Evolutionary conservation across 2,888 invertebrate genomes (phyloP).

Genomic region (Pecten maximus): DNA sequence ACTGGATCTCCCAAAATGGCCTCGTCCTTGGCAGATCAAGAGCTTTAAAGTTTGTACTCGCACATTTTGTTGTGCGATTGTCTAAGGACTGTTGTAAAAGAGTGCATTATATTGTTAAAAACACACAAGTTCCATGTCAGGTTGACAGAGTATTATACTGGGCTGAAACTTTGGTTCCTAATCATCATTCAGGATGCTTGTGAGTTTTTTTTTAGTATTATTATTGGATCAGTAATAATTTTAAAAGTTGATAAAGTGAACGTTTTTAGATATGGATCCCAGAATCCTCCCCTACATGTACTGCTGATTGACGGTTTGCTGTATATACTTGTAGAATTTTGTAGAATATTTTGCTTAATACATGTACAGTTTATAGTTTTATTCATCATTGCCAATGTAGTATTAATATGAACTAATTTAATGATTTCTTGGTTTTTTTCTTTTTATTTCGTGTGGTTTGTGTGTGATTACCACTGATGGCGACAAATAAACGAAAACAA

Average conservation of each 20-base stretch:
- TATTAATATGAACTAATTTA: background rate
- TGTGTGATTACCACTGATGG: conserved; percentile 39
- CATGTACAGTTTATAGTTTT: background rate
- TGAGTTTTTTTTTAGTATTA: no score
- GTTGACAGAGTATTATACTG: no score
- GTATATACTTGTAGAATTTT: background rate
- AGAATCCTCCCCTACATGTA: no score
- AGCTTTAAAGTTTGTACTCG: background rate
- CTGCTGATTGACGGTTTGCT: no score
- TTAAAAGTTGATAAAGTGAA: no score
- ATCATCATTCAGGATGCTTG: no score
- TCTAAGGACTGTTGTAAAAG: background rate
- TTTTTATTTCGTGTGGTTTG: conserved; percentile 33
- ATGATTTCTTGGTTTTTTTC: background rate
- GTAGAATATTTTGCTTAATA: background rate
- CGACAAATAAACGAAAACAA: background rate
- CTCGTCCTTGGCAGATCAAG: background rate
- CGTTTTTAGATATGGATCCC: no score
- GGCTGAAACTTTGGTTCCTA: no score
- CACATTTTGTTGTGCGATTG: background rate
- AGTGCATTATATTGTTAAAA: background rate
- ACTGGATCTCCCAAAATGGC: background rate
- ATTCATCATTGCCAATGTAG: background rate
- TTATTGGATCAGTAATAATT: no score
- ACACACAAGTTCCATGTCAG: no score